phyloP scores from a whole-genome alignment of 2,797 vertebrate species.

The Phalloptychus januarius region DNA sequence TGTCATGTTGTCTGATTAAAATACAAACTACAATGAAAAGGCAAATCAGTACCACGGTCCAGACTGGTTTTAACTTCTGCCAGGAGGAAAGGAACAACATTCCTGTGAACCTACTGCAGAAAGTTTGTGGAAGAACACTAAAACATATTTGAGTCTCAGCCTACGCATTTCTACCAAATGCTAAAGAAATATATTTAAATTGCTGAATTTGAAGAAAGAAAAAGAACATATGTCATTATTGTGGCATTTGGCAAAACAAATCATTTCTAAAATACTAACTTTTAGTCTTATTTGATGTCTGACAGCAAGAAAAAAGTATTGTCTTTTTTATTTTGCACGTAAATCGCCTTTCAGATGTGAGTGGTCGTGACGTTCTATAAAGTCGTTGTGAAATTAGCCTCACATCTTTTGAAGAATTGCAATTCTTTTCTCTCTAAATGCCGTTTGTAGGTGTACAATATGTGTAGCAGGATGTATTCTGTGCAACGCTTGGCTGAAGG shows the following conservation, averaged over 20 bases:
- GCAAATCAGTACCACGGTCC: not conserved
- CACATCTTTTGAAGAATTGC: not conserved
- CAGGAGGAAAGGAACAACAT: not conserved
- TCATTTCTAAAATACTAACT: not conserved
- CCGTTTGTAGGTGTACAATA: constrained; percentile 56
- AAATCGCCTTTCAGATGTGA: not conserved
- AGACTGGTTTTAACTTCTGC: not conserved
- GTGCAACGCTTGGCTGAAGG: constrained; percentile 34
- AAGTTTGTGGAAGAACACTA: not conserved
- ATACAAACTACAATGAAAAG: not conserved
- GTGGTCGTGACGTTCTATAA: not conserved
- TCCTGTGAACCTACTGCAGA: not conserved
- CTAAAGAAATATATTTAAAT: not conserved
- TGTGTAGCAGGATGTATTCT: constrained; percentile 45
- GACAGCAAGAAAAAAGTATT: not conserved
- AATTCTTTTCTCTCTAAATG: constrained; percentile 34
- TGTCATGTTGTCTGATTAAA: not conserved
- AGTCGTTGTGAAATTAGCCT: not conserved
- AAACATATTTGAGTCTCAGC: not conserved
- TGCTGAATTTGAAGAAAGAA: not conserved
- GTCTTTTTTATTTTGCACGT: not conserved
- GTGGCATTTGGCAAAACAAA: not conserved
- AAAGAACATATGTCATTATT: not conserved
- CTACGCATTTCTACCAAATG: not conserved
- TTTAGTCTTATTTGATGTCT: not conserved